A percentile compares a stretch with the other conserved stretches of the same genome.
Evolutionary conservation across 2,797 vertebrate genomes (phyloP).

Genomic region (Acanthornis magna): DNA sequence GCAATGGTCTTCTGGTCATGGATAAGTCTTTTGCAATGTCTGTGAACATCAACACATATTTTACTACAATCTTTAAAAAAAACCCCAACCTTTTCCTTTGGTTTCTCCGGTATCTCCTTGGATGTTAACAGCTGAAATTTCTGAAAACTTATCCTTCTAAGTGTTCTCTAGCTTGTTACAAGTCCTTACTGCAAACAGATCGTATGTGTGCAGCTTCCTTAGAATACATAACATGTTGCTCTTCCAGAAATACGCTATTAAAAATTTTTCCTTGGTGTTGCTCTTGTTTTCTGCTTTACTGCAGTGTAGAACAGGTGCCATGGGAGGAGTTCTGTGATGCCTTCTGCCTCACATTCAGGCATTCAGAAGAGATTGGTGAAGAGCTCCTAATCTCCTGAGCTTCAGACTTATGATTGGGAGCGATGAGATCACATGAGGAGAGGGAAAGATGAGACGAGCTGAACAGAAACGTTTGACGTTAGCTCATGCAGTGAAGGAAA

Average conservation of each 20-base stretch:
- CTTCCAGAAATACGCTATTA: neutral
- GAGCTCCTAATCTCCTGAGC: neutral
- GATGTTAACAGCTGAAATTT: neutral
- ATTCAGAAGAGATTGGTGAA: neutral
- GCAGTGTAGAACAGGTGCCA: neutral
- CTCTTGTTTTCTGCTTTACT: neutral
- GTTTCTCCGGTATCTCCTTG: neutral
- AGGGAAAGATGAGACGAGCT: neutral
- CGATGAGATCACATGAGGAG: neutral
- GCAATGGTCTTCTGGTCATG: neutral
- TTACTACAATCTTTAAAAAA: neutral
- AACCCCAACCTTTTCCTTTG: neutral
- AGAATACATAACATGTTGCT: neutral
- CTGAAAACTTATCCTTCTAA: neutral
- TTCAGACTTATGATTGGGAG: neutral
- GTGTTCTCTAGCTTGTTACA: neutral
- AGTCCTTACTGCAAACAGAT: neutral
- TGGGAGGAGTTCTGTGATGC: neutral
- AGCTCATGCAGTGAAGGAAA: neutral
- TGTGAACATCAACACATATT: constrained; percentile 18
- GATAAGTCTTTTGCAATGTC: constrained; percentile 25
- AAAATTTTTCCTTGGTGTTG: neutral
- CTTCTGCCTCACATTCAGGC: neutral
- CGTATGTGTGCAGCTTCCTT: neutral
- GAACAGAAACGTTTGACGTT: neutral